phyloP scores from a whole-genome alignment of 2,797 vertebrate species.

The Chelmon rostratus region DNA sequence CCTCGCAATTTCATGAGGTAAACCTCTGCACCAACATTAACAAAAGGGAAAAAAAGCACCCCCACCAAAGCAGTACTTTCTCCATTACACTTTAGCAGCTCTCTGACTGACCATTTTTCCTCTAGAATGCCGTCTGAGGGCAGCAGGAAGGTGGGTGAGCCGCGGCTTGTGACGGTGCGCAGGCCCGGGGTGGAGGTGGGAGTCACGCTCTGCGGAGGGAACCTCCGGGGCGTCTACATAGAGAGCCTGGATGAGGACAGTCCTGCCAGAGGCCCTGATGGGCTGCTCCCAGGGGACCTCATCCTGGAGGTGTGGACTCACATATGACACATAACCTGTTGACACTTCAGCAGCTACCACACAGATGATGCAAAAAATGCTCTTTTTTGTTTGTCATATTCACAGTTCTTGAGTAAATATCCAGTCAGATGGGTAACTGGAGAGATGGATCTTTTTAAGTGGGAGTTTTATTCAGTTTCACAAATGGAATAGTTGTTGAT shows the following conservation, averaged over 20 bases:
- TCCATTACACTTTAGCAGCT: neutral
- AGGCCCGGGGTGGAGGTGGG: conserved; percentile 94
- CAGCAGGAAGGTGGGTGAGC: conserved; percentile 88
- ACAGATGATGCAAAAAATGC: neutral
- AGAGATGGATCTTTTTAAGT: conserved; percentile 14
- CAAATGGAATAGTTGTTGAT: conserved; percentile 4
- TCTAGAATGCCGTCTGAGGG: conserved; percentile 88
- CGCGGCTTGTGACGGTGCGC: conserved; percentile 89
- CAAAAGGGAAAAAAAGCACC: neutral
- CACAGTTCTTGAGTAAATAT: neutral
- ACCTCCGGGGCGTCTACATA: conserved; percentile 95
- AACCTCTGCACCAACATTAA: neutral
- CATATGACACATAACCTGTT: conserved; percentile 1
- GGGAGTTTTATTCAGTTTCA: conserved; percentile 17
- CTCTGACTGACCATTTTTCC: neutral
- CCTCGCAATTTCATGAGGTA: conserved; percentile 90
- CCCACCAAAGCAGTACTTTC: too few species aligned
- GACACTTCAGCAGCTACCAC: neutral
- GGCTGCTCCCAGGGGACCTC: conserved; percentile 92
- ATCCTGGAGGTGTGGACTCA: conserved; percentile 91
- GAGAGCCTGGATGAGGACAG: conserved; percentile 95
- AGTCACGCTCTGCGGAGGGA: conserved; percentile 95
- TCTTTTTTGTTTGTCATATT: neutral
- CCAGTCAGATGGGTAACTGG: neutral
- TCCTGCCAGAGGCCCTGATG: conserved; percentile 90